Base-by-base conservation (phyloP, 2,888 invertebrate genomes). In the Caenorhabditis zanzibari region DNA sequence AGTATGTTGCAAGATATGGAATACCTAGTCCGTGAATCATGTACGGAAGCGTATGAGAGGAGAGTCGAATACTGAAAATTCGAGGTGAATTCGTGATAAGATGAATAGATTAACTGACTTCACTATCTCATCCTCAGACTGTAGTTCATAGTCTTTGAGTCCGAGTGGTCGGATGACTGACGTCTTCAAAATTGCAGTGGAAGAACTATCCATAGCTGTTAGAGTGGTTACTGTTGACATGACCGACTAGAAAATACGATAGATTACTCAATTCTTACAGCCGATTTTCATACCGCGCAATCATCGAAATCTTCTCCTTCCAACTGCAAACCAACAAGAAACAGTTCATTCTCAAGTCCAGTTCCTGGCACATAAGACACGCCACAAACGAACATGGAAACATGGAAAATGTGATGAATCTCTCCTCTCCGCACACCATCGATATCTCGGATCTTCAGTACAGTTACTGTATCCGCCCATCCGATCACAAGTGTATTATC, bases 391-490 rank as follows among this genome's bases (percentile, higher is more conserved):
- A 87, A 84, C 81, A 89, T 73, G 16, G 85, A 81, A 4, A 88
- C 72, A 12, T 82, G 79, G 85, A 84, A 87, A 19, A 84, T 84
- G 66, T 85, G 76, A 72, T 83, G 85, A 59, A 88, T 81, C 58
- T 84, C 87, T 59, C 85, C 85, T 41, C 74, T 64, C 14, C 71
- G 58, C 26, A 74, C 64, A n/a, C 69, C 85, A 14, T 81, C 59
- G 1, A 52, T 44, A 1, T 79, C 61, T 0, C 56, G 59, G 10
- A 90, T 85, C 49, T 69, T 75, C 19, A 88, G 81, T 12, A 91
- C 71, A 26, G 88, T 89, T 9, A 91, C 75, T 2, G 90, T 90
- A 64, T 90, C 89, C 0, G 90, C 92, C 92, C 92, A 92, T 41
- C 89, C 91, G 58, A 92, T 88, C 3, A 88, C 89, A 58, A 92